A percentile compares a stretch with the other conserved stretches of the same genome.
Conservation (phyloP, 2,888 invertebrate species). For the Limulus polyphemus region DNA sequence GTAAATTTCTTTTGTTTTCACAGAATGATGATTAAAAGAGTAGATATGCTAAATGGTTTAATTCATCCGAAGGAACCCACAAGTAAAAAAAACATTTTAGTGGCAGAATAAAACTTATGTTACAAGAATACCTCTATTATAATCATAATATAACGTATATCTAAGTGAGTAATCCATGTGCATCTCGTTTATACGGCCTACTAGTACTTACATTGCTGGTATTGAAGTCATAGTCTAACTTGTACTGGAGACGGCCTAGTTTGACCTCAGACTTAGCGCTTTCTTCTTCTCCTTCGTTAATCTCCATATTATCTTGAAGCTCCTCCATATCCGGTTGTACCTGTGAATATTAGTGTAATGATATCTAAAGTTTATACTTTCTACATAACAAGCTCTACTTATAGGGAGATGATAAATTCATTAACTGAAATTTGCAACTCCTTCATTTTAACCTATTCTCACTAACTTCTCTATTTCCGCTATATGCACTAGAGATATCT, state of each 20-base stretch:
- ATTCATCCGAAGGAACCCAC: too few relatives aligned
- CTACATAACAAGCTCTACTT: too few relatives aligned
- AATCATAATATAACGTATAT: background rate
- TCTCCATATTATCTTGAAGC: slow-evolving; percentile 24
- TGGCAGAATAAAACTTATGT: background rate
- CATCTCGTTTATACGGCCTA: background rate
- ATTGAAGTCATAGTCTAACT: slow-evolving; percentile 32
- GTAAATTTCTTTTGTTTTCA: too few relatives aligned
- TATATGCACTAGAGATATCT: too few relatives aligned
- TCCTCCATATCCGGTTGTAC: slow-evolving; percentile 26
- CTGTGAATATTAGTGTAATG: slow-evolving; percentile 1
- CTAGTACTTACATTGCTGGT: slow-evolving; percentile 27
- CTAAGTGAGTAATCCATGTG: background rate
- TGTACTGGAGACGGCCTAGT: slow-evolving; percentile 24
- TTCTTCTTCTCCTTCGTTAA: slow-evolving; percentile 19
- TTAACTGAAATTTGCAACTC: too few relatives aligned
- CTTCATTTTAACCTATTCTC: too few relatives aligned
- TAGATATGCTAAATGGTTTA: too few relatives aligned
- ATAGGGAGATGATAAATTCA: too few relatives aligned
- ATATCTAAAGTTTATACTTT: too few relatives aligned
- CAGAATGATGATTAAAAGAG: too few relatives aligned
- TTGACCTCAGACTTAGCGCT: slow-evolving; percentile 24
- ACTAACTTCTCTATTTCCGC: too few relatives aligned
- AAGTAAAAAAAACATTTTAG: background rate
- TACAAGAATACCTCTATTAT: background rate